Base-by-base conservation (phyloP, 2,113 vertebrate genomes). In the Channa maculata region DNA sequence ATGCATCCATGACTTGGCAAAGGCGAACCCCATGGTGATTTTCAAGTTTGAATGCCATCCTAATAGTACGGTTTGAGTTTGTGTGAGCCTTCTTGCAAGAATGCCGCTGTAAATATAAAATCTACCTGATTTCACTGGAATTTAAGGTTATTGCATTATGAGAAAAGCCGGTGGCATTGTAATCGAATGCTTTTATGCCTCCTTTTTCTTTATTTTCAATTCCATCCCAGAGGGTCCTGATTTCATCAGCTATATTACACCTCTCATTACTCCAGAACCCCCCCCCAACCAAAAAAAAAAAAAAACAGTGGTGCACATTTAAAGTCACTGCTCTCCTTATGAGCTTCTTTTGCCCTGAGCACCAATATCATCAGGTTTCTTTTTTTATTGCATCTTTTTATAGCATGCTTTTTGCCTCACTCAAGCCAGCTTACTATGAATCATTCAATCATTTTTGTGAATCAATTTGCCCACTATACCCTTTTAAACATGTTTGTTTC, bases 161-260 rank as follows among this genome's bases (percentile, higher is more conserved):
- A 82, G 72, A 78, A 84, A 77, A 77, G 89, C 88, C 77, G 2
- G 45, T 82, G 85, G 85, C 82, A 39, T 83, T 90, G 80, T 78
- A 90, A 91, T 90, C 87, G 89, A 84, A 89, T 80, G 76, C 75
- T 72, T 86, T 88, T 83, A 80, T 84, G 62, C 66, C 55, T 77
- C 72, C 64, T 85, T 68, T 64, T 82, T 80, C 65, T 24, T 24
- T 24, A 24, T 24, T 24, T 24, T 73, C 75, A 79, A 82, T 82
- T 86, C 86, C 76, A 78, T 75, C 82, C 88, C 80, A 79, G 76
- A 63, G 83, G 84, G 62, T 77, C 65, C 49, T 45, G 74, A 73
- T 93, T 90, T 91, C 88, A 92, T 92, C 89, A 91, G 85, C 72
- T 77, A 80, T 89, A 91, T 92, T 89, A 89, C 88, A 87, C 62